A percentile compares a stretch with the other conserved stretches of the same genome.
These are phyloP conservation scores for Eueremaeus valkanovi DNA, from an alignment of 2,888 invertebrate genomes.

Conservation along the genomic window DNA sequence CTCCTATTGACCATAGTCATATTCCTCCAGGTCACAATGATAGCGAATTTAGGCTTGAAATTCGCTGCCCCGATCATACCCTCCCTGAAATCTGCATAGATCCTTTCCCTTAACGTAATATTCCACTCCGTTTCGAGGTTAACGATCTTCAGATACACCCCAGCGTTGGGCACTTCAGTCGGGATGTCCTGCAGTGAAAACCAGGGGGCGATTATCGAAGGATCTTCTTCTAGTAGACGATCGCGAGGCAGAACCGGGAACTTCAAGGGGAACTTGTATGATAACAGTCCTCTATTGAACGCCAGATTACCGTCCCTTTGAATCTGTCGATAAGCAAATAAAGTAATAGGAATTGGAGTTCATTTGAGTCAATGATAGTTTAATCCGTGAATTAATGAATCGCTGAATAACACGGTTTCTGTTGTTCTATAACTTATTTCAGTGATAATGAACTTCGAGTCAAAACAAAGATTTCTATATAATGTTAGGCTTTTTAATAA, in stretches of 20 bases:
- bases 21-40: conserved; percentile 93
- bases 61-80: conserved; percentile 68
- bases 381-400: background rate
- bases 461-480: background rate
- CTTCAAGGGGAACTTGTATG: conserved; percentile 71
- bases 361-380: background rate
- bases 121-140: conserved; percentile 45
- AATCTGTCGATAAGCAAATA: conserved; percentile 57
- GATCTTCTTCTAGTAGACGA: conserved; percentile 81
- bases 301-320: conserved; percentile 78
- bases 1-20: conserved; percentile 69
- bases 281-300: conserved; percentile 84
- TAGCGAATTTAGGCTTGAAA: conserved; percentile 83
- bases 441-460: conserved; percentile 4
- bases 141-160: conserved; percentile 66
- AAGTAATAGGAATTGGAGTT: background rate
- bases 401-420: conserved; percentile 7
- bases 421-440: background rate
- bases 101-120: conserved; percentile 43
- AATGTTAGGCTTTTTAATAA: background rate
- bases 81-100: conserved; percentile 49
- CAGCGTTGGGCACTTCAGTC: conserved; percentile 61
- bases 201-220: conserved; percentile 85
- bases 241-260: conserved; percentile 64
- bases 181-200: conserved; percentile 48